phyloP scores from a whole-genome alignment of 92 coral and sea anemone genomes.

The Epizoanthus ramosus region DNA sequence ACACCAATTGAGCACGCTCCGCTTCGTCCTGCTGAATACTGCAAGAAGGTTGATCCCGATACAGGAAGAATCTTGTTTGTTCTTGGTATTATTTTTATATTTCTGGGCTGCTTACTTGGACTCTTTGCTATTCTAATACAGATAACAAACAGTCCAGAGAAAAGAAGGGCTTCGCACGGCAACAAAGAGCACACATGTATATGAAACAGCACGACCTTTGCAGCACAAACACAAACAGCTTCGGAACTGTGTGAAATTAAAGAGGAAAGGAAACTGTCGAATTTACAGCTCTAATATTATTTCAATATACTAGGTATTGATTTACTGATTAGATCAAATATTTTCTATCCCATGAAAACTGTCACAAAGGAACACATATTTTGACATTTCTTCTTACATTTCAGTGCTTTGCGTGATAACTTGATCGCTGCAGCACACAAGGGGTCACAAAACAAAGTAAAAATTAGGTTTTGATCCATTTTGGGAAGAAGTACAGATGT shows the following conservation, averaged over 20 bases:
- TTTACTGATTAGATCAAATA: no score
- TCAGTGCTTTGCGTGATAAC: no score
- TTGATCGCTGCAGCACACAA: no score
- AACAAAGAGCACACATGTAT: not conserved
- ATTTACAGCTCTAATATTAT: no score
- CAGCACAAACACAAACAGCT: not conserved
- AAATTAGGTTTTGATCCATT: no score
- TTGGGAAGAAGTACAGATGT: no score
- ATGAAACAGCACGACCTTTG: not conserved
- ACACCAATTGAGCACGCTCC: not conserved
- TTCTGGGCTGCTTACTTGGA: constrained; percentile 9
- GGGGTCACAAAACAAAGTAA: no score
- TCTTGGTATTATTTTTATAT: constrained; percentile 4
- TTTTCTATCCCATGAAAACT: no score
- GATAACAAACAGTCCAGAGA: not conserved
- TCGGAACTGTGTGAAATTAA: not conserved
- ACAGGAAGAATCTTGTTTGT: not conserved
- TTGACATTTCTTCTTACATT: no score
- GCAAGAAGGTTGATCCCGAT: constrained; percentile 4
- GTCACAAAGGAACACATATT: no score
- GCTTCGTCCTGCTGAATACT: not conserved
- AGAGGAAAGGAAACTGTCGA: not conserved
- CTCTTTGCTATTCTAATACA: constrained; percentile 21
- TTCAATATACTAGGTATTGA: no score
- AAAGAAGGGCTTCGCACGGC: not conserved